Base-by-base conservation (phyloP, 2,888 invertebrate genomes). In the Empis livida region DNA sequence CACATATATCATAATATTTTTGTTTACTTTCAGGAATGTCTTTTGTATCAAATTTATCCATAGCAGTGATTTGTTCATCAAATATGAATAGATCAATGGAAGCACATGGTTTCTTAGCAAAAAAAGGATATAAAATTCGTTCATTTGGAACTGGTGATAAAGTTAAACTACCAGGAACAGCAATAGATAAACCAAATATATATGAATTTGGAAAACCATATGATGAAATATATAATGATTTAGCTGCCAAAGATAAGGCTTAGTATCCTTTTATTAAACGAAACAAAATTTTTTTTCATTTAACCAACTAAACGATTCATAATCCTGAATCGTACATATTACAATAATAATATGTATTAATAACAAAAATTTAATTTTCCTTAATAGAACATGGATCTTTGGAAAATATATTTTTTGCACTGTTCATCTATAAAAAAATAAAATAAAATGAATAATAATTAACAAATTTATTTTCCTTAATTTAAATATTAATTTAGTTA, bases 51-150 rank as follows among this genome's bases (percentile, higher is more conserved):
- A 72, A 79, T 59, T 68, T 89, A 58, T 82, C 79, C 61, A 79
- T 97, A 59, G 97, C 97, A 20, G 94, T 99, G 47, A 90, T 95
- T 56, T 99, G 99, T 73, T 97, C 97, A 10, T 96, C 95, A 62
- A 99, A 99, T 68, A 99, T 99, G 93, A 99, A 99, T 66, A 78
- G 99, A 49, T 96, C 95, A 61, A 99, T 99, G 99, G 99, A 99
- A 73, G 97, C 97, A 14, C 99, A 99, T 73, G 90, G 90, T 49
- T 94, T 95, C 70, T 73, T 99, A 43, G 88, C 92, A 47, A 99
- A 99, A 73, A 95, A 95, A 62, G 97, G 97, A 13, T 97, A 91
- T 65, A 83, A 83, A 63, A 96, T 99, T 1, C 82, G 87, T 63
- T 96, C 95, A 0, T 96, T 84, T 71, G 93, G 93, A 14, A 91